A percentile compares a stretch with the other conserved stretches of the same genome.
phyloP scores from a whole-genome alignment of 2,888 invertebrate genomes.

The Oligia fasciuncula region DNA sequence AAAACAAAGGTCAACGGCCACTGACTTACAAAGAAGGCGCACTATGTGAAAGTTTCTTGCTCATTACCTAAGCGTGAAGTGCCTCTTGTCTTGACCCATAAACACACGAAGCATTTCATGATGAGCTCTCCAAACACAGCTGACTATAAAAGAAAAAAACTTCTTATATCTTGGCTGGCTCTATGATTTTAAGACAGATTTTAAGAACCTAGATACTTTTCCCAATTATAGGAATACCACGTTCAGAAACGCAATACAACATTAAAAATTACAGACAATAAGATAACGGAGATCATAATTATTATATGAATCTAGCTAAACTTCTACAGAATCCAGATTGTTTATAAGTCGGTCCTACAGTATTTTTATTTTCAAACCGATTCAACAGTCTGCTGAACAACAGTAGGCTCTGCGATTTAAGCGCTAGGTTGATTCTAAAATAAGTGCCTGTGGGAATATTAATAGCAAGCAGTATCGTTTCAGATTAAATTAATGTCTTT shows the following conservation, averaged over 20 bases:
- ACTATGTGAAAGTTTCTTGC: not conserved
- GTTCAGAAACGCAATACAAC: not conserved
- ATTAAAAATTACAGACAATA: not conserved
- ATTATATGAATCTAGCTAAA: not conserved
- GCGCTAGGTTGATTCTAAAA: not conserved
- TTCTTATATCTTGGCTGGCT: not conserved
- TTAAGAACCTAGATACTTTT: not conserved
- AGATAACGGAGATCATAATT: too few relatives aligned
- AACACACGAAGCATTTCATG: not conserved
- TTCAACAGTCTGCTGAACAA: not conserved
- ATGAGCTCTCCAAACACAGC: not conserved
- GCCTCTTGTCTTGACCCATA: slow-evolving; percentile 1
- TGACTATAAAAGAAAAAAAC: not conserved
- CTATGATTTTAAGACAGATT: not conserved
- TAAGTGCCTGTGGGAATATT: not conserved
- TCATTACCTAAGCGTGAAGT: not conserved
- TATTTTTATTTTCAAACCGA: not conserved
- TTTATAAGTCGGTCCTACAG: too few relatives aligned
- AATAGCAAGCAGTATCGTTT: not conserved
- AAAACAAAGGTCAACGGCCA: not conserved
- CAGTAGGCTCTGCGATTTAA: slow-evolving; percentile 1
- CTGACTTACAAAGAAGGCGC: not conserved
- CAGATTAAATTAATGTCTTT: not conserved
- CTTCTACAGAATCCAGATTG: not conserved
- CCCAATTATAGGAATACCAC: not conserved